Conservation (phyloP, 2,113 vertebrate genomes). For the Aleadryas rufinucha region DNA sequence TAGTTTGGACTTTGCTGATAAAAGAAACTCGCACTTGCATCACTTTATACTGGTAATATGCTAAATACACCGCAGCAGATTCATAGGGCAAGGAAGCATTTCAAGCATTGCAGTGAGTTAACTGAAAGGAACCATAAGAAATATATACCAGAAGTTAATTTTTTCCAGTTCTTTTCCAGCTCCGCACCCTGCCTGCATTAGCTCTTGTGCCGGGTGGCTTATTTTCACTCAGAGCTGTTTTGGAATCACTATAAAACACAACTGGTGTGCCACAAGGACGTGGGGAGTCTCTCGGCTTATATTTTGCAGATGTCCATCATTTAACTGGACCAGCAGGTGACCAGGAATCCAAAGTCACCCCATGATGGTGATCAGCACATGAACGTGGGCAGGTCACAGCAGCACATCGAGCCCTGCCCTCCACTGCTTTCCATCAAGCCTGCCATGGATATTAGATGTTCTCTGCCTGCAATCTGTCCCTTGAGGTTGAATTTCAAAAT, state of each 20-base stretch:
- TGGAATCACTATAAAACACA: constrained; percentile 38
- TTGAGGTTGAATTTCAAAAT: neutral
- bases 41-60: constrained; percentile 15
- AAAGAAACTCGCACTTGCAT: neutral
- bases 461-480: neutral
- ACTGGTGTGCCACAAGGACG: neutral
- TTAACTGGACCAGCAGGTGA: constrained; percentile 49
- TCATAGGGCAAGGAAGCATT: constrained; percentile 53
- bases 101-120: constrained; percentile 27
- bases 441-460: neutral
- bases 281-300: constrained; percentile 18
- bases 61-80: constrained; percentile 63
- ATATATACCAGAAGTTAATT: constrained; percentile 67
- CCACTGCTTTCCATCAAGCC: neutral
- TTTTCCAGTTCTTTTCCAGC: constrained; percentile 64
- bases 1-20: constrained; percentile 8
- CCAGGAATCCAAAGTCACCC: neutral
- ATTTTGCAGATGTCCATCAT: constrained; percentile 45
- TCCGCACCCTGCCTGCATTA: constrained; percentile 27
- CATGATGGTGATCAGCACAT: neutral
- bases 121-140: constrained; percentile 59
- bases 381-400: neutral
- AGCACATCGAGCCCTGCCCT: neutral
- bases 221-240: constrained; percentile 26
- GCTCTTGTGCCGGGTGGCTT: neutral